Evolutionary conservation across 2,113 vertebrate genomes (phyloP).

Genomic region (Orientallactaga bullata): DNA sequence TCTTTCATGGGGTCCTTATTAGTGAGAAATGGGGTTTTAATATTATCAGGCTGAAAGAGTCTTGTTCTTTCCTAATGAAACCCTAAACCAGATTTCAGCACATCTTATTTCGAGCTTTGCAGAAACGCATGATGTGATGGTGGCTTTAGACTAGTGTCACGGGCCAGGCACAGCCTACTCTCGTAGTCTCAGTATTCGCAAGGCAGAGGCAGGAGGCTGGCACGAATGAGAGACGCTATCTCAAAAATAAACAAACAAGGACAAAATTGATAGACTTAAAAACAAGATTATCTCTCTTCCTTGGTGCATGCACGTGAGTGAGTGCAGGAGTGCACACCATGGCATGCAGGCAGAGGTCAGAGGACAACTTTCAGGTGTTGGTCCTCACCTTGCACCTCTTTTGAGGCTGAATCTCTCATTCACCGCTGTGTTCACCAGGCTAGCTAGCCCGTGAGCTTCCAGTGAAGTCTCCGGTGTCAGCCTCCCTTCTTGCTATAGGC

Average conservation of each 20-base stretch:
- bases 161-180: background rate
- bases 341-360: too few species aligned
- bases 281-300: background rate
- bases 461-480: too few species aligned
- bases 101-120: background rate
- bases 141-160: background rate
- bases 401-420: too few species aligned
- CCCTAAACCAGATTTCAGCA: background rate
- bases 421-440: too few species aligned
- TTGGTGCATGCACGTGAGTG: too few species aligned
- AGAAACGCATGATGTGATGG: background rate
- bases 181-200: background rate
- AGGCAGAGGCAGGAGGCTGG: background rate
- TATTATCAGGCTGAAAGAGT: slow-evolving; percentile 12
- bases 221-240: background rate
- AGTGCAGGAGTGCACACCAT: too few species aligned
- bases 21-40: slow-evolving; percentile 57
- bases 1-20: slow-evolving; percentile 31
- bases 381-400: too few species aligned
- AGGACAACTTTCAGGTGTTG: too few species aligned
- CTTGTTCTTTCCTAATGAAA: slow-evolving; percentile 35
- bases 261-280: background rate
- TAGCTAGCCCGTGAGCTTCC: too few species aligned
- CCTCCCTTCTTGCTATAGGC: too few species aligned
- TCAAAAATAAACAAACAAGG: background rate